Evolutionary conservation across 2,113 vertebrate species (phyloP), one percentile per base, ranked within the genome.

Genomic region (Gorilla gorilla): DNA sequence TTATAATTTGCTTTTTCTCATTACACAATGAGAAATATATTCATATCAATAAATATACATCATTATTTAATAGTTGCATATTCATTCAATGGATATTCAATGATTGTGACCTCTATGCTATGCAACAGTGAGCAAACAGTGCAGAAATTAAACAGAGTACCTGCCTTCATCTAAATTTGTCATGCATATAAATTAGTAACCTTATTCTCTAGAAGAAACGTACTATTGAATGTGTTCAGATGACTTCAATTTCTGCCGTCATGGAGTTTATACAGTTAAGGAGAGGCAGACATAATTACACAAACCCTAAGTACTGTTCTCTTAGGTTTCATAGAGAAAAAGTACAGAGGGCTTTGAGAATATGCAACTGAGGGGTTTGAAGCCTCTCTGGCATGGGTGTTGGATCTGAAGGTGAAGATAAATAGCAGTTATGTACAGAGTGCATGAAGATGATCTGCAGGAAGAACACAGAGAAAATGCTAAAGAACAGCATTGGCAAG

Each of bases 61-160:
- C 22, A 78, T 84, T 95, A 87, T 92, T 89, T 95, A 89, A 95
- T 79, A 94, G 84, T 81, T 89, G 59, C 57, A 55, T 87, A 79
- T 25, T 94, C 64, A 93, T 73, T 90, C 68, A 82, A 22, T 86
- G 32, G 32, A 8, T 86, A 52, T 38, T 84, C 93, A 89, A 6
- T 27, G 68, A 66, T 72, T 86, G 68, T 90, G 92, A 93, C 79
- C 66, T 93, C 40, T 61, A 32, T 86, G 40, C 43, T 78, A 50
- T 52, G 80, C 80, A 87, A 30, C 57, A 93, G 30, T 93, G 75
- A 97, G 4, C 76, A 92, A 91, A 85, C 10, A 89, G 35, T 89
- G 55, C 89, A 64, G 17, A 55, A 84, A 94, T 92, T 76, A 81
- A 92, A 70, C 11, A 6, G 48, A 61, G 22, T 35, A 68, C 72